A percentile compares a stretch with the other conserved stretches of the same genome.
phyloP scores from a whole-genome alignment of 1,140 invertebrate species.

The Hirudo medicinalis region DNA sequence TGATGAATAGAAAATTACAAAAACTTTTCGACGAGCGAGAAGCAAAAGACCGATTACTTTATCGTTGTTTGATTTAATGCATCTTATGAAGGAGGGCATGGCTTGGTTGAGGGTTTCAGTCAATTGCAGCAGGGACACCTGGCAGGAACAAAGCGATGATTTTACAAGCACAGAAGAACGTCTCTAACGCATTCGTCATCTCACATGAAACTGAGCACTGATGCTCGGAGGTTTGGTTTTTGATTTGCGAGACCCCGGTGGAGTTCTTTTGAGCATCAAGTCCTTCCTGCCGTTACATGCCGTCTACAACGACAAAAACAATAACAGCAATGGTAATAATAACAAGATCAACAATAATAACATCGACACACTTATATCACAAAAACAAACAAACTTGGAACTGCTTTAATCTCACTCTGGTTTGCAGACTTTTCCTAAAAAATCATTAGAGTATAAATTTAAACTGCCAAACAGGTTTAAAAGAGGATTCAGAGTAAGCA shows the following conservation, averaged over 20 bases:
- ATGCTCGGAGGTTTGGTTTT: constrained; percentile 74
- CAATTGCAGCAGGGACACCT: constrained; percentile 71
- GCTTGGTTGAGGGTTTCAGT: constrained; percentile 88
- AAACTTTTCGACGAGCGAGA: neutral
- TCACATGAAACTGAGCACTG: constrained; percentile 64
- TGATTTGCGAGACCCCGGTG: constrained; percentile 27
- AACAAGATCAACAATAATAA: neutral
- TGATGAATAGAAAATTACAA: constrained; percentile 27
- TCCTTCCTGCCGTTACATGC: neutral
- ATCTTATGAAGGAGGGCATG: constrained; percentile 90
- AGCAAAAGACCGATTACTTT: constrained; percentile 47
- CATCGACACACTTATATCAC: neutral
- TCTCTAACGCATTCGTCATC: neutral
- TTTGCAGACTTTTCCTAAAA: neutral
- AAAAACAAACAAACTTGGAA: neutral
- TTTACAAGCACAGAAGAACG: neutral
- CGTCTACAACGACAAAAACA: neutral
- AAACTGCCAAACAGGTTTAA: neutral
- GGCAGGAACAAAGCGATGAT: constrained; percentile 30
- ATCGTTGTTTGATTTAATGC: constrained; percentile 85
- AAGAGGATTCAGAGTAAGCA: too few species aligned
- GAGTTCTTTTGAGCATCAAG: constrained; percentile 2
- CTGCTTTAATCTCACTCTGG: neutral
- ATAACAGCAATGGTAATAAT: neutral
- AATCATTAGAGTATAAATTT: neutral